Evolutionary conservation across 2,888 invertebrate genomes (phyloP), one percentile per base, ranked within the genome.

Genomic region (Corbicula japonica): DNA sequence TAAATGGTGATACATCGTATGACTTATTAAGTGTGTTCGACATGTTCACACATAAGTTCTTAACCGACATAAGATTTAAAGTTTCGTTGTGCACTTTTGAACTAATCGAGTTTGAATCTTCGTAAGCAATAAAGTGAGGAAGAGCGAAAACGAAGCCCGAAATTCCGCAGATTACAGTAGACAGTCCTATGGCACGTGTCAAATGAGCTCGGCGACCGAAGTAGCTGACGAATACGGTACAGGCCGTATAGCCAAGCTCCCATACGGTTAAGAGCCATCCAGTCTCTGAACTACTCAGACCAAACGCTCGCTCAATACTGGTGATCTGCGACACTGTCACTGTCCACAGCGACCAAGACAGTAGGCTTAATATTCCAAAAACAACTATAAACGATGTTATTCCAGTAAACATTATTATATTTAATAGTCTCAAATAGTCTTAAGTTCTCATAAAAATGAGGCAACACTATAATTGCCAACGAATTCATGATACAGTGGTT

Each of bases 321-420:
- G 70, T 60, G 12, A 70, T 60, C 32, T 70, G 58, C 10, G 70
- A 70, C 23, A 70, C 70, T 15, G 60, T 48, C 18, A 70, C 21
- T 32, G 70, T 70, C n/a, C 61, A 70, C 34, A 61, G 46, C n/a
- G 70, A 28, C 70, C 70, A 70, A 26, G 68, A 38, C 23, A 70
- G 18, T 34, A 61, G 26, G 1, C 34, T 23, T 15, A 70, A 61
- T 15, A 28, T 60, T 60, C 70, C 70, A 35, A 60, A 83, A 1
- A 73, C 63, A 1, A 54, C 73, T 2, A 76, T 70, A 38, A 83
- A 83, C 6, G 73, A 65, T 28, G 54, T 56, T 30, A 79, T 63
- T 18, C n/a, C n/a, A n/a, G n/a, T n/a, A n/a, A n/a, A n/a, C n/a
- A n/a, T n/a, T n/a, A n/a, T n/a, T n/a, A n/a, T n/a, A n/a, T n/a